phyloP scores from a whole-genome alignment of 2,797 vertebrate genomes.

The Sebastes cheni region DNA sequence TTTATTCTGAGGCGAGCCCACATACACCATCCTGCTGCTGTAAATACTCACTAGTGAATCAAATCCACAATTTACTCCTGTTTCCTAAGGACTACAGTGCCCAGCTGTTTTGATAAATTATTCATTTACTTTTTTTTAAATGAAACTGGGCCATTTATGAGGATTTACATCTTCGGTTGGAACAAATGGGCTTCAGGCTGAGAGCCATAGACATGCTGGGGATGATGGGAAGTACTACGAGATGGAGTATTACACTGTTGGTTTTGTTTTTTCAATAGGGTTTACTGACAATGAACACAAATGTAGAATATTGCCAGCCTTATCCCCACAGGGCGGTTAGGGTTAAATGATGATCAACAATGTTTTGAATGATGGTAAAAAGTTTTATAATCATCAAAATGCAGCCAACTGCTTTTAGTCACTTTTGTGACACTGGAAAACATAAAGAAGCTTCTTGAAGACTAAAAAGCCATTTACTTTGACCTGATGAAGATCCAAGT shows the following conservation, averaged over 20 bases:
- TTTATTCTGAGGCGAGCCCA: background rate
- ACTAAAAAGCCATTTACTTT: too few relatives aligned
- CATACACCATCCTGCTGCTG: background rate
- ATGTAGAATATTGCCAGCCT: background rate
- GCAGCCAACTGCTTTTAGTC: too few relatives aligned
- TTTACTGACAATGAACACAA: background rate
- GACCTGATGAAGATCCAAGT: too few relatives aligned
- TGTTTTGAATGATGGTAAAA: too few relatives aligned
- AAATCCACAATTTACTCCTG: background rate
- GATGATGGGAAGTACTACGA: background rate
- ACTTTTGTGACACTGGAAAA: too few relatives aligned
- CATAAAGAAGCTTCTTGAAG: too few relatives aligned
- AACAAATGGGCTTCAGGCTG: background rate
- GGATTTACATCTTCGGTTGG: background rate
- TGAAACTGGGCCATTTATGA: background rate
- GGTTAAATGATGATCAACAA: too few relatives aligned
- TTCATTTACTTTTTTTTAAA: background rate
- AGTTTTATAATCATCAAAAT: too few relatives aligned
- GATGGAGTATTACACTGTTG: background rate
- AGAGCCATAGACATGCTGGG: background rate
- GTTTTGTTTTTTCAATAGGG: background rate
- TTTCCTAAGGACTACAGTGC: background rate
- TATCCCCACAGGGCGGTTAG: accelerated
- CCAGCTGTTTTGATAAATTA: background rate
- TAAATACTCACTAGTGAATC: background rate